These are phyloP conservation scores for Melinaea marsaeus DNA, from an alignment of 2,888 invertebrate genomes.

Conservation along the genomic window DNA sequence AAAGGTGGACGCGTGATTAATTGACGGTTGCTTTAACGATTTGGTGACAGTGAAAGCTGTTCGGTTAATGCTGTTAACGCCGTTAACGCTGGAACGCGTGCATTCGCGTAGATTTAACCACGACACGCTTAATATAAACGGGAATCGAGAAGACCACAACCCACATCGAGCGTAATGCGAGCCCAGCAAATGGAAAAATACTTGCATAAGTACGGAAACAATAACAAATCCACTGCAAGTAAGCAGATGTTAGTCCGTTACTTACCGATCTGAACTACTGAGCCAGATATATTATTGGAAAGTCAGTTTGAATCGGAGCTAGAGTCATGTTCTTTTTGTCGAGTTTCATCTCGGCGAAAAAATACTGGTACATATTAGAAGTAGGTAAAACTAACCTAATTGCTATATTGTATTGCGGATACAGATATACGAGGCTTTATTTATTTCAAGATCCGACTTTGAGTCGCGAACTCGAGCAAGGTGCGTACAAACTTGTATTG, in stretches of 20 bases:
- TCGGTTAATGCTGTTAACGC: conserved; percentile 32
- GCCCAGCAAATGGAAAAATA: conserved; percentile 55
- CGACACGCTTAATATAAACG: conserved; percentile 45
- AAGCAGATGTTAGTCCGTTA: conserved; percentile 62
- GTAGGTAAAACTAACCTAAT: too few relatives aligned
- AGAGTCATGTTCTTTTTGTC: conserved; percentile 20
- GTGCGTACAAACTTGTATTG: too few relatives aligned
- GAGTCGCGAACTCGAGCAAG: too few relatives aligned
- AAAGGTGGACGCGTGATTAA: conserved; percentile 46
- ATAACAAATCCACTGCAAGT: conserved; percentile 57
- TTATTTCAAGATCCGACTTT: too few relatives aligned
- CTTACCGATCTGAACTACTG: conserved; percentile 41
- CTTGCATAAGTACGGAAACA: conserved; percentile 55
- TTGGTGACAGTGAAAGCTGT: conserved; percentile 37
- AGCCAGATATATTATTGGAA: conserved; percentile 39
- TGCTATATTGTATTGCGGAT: too few relatives aligned
- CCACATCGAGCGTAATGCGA: conserved; percentile 52
- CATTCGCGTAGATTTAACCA: conserved; percentile 35
- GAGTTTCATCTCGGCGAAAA: too few relatives aligned
- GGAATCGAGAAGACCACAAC: conserved; percentile 51
- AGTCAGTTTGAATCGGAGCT: conserved; percentile 35
- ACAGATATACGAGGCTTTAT: too few relatives aligned
- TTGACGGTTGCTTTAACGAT: conserved; percentile 45
- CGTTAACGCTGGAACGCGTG: conserved; percentile 34
- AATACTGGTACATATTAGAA: too few relatives aligned